Percentiles rank a stretch among this genome's conserved stretches.
phyloP scores from a whole-genome alignment of 1,140 invertebrate species.

The Manduca sexta region DNA sequence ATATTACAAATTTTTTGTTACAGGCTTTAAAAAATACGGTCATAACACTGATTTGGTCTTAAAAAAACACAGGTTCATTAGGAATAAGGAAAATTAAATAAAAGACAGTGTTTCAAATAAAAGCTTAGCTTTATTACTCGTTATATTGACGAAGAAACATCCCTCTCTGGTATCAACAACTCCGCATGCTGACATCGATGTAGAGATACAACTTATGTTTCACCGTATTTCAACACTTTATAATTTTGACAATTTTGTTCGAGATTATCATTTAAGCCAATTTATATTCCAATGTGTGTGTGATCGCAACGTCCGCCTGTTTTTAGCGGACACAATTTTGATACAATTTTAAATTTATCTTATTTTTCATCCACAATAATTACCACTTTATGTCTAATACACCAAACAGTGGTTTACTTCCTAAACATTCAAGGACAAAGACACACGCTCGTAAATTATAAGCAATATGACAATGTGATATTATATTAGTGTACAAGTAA shows the following conservation, averaged over 20 bases:
- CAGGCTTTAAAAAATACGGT: too few species aligned
- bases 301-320: slow-evolving; percentile 26
- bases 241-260: slow-evolving; percentile 55
- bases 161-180: slow-evolving; percentile 71
- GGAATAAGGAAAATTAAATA: slow-evolving; percentile 44
- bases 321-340: slow-evolving; percentile 38
- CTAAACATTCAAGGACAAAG: slow-evolving; percentile 74
- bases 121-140: slow-evolving; percentile 75
- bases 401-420: slow-evolving; percentile 68
- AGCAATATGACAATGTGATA: slow-evolving; percentile 74
- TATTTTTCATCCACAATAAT: slow-evolving; percentile 43
- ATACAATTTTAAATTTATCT: slow-evolving; percentile 26
- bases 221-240: slow-evolving; percentile 33
- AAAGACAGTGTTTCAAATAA: slow-evolving; percentile 68
- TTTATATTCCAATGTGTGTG: slow-evolving; percentile 15
- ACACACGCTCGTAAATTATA: slow-evolving; percentile 74
- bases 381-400: slow-evolving; percentile 64
- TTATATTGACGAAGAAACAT: slow-evolving; percentile 74
- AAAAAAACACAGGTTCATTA: too few species aligned
- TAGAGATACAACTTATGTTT: slow-evolving; percentile 50
- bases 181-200: slow-evolving; percentile 51
- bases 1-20: too few species aligned
- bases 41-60: too few species aligned
- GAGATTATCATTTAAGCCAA: slow-evolving; percentile 63
- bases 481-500: slow-evolving; percentile 67